These are phyloP conservation scores for Caranx melampygus DNA, from an alignment of 2,113 vertebrate species.

Conservation along the genomic window DNA sequence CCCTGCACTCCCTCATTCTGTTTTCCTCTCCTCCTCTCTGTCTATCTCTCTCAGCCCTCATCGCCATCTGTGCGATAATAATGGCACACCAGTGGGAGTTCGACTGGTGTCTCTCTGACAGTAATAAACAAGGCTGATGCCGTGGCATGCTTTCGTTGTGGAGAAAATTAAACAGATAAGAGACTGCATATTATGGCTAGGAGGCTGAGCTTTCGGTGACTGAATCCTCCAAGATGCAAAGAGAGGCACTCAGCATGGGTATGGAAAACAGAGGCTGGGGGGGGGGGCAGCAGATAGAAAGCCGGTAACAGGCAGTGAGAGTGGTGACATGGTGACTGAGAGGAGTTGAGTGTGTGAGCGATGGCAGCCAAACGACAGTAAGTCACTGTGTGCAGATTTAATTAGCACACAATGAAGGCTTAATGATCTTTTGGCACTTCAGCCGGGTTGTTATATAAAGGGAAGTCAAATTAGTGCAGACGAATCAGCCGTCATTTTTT, in stretches of 20 bases:
- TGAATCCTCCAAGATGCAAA: slow-evolving; percentile 51
- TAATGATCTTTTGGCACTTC: slow-evolving; percentile 53
- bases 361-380: slow-evolving; percentile 31
- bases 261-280: slow-evolving; percentile 20
- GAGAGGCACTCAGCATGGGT: slow-evolving; percentile 24
- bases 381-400: slow-evolving; percentile 40
- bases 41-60: slow-evolving; percentile 48
- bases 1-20: slow-evolving; percentile 3
- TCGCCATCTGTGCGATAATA: slow-evolving; percentile 71
- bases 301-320: neutral
- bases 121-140: slow-evolving; percentile 74
- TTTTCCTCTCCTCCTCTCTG: slow-evolving; percentile 2
- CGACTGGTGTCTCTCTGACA: slow-evolving; percentile 56
- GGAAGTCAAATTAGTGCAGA: neutral
- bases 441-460: slow-evolving; percentile 8
- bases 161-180: slow-evolving; percentile 72
- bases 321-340: slow-evolving; percentile 6
- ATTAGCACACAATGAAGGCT: slow-evolving; percentile 54
- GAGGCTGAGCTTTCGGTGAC: slow-evolving; percentile 17
- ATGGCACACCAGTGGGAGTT: slow-evolving; percentile 64
- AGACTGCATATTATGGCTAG: slow-evolving; percentile 25
- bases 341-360: slow-evolving; percentile 30
- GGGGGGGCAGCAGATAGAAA: neutral
- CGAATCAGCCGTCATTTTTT: neutral
- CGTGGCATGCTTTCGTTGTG: slow-evolving; percentile 55